Base-by-base conservation (phyloP, 2,888 invertebrate species). In the Ichneumoninae sp. region DNA sequence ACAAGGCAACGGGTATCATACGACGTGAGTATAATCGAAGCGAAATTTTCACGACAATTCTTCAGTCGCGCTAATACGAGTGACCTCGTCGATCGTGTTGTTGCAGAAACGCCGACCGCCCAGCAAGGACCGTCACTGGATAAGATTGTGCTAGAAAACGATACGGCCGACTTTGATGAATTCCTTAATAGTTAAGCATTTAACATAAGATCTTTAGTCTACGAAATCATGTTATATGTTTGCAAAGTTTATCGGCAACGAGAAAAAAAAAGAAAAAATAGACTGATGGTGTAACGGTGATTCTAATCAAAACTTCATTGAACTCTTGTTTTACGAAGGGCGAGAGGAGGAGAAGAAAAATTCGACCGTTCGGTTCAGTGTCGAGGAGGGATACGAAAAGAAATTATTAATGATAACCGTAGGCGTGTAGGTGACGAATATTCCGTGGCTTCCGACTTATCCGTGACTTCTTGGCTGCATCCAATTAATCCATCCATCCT, bases 71-170 rank as follows among this genome's bases (percentile, higher is more conserved):
- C 75, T 81, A 22, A 26, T 33, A 13, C 47, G 36, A 50, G 75
- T 40, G 36, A 68, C 75, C 73, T 73, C 22, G 57, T 22, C 22
- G 3, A 22, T 57, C 26, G 22, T 57, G 26, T 13, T 57, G 57
- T 90, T 89, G 40, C 86, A 93, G 93, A 92, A 87, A 85, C 89
- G 81, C 85, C 89, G 69, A 89, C 88, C 30, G 81, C 90, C 7
- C 89, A 90, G 70, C 89, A 92, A 69, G 94, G 94, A 19, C 94
- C 94, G 83, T 94, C 95, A 77, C 92, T 96, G 80, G 96, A 96
- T 89, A 96, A 96, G 90, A 95, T 96, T 85, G 95, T 95, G 84
- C 90, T 96, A 73, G 96, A 96, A 87, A 91, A 93, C 78, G 95
- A 96, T 91, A 93, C 94, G n/a, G 94, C 95, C 83, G 96, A 95